Evolutionary conservation across 2,888 invertebrate genomes (phyloP).

Genomic region (Dasypolia templi): DNA sequence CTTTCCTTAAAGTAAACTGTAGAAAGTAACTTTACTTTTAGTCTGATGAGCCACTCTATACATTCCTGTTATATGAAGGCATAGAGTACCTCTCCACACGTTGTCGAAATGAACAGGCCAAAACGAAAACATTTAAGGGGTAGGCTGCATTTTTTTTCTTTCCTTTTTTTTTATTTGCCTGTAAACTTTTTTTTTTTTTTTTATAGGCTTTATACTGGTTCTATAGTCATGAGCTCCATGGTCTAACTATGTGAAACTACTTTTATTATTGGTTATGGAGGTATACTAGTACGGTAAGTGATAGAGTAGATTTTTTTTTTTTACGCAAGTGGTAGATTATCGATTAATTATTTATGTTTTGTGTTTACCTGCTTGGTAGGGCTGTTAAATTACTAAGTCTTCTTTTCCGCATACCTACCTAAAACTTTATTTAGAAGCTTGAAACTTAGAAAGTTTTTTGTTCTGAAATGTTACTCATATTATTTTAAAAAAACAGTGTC

Average conservation of each 20-base stretch:
- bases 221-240: neutral
- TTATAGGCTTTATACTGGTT: neutral
- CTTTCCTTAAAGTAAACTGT: no score
- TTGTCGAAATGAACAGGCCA: slow-evolving; percentile 60
- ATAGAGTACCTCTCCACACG: slow-evolving; percentile 31
- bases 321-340: neutral
- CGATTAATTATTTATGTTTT: neutral
- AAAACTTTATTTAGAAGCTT: neutral
- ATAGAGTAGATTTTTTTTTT: neutral
- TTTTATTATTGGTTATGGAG: neutral
- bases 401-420: neutral
- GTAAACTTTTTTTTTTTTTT: neutral
- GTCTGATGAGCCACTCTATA: neutral
- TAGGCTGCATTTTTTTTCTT: neutral
- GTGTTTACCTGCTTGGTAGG: neutral
- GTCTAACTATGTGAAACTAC: neutral
- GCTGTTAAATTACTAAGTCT: neutral
- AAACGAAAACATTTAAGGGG: slow-evolving; percentile 60
- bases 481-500: neutral
- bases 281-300: neutral
- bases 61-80: slow-evolving; percentile 11
- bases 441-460: neutral
- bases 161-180: neutral
- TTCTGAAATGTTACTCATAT: no score
- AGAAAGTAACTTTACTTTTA: neutral